Evolutionary conservation across 2,797 vertebrate species (phyloP).

Genomic region (Emys orbicularis): DNA sequence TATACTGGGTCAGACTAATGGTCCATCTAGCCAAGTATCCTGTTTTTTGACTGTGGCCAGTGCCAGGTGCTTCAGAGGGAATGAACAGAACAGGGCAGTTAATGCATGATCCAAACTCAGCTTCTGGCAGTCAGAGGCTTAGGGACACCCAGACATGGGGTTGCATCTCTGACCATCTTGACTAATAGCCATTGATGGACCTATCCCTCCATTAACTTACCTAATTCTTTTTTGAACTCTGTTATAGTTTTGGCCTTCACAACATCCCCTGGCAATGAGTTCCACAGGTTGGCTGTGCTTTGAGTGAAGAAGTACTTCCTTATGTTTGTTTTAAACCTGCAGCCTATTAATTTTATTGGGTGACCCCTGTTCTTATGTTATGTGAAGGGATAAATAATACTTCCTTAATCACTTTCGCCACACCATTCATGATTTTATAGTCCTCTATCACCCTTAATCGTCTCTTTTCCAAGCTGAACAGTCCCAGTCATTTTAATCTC

Average conservation of each 20-base stretch:
- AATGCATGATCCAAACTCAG: neutral
- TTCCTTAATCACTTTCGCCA: neutral
- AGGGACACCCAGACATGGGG: neutral
- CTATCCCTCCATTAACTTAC: neutral
- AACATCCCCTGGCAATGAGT: neutral
- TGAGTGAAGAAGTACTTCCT: neutral
- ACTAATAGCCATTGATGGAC: neutral
- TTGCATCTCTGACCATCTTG: neutral
- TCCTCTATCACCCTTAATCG: neutral
- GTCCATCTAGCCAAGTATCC: neutral
- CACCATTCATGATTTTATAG: neutral
- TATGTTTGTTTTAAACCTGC: neutral
- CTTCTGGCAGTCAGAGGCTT: neutral
- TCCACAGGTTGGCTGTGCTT: neutral
- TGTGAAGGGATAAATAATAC: neutral
- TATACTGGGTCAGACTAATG: neutral
- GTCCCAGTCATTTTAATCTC: neutral
- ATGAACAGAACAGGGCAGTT: neutral
- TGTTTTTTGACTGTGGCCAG: neutral
- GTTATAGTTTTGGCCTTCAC: neutral
- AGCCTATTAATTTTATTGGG: neutral
- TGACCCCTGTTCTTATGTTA: no score
- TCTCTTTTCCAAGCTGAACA: neutral
- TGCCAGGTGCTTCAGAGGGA: neutral
- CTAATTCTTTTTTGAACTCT: neutral